Percentiles rank a stretch among this genome's conserved stretches.
These are phyloP conservation scores for Acrocephalus scirpaceus DNA, from an alignment of 2,797 vertebrate genomes.

Conservation along the genomic window DNA sequence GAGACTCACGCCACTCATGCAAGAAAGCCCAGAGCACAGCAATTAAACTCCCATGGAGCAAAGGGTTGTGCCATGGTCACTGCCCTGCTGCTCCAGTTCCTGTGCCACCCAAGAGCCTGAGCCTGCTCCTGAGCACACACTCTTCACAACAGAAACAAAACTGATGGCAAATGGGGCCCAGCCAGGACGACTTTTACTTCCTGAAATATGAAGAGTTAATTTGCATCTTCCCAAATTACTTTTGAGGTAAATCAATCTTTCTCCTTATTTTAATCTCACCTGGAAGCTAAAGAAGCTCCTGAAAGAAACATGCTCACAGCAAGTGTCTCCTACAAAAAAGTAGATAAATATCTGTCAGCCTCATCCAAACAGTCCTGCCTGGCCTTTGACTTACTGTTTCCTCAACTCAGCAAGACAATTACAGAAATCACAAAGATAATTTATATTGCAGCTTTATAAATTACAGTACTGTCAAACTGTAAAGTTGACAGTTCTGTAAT, in stretches of 20 bases:
- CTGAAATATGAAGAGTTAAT: not conserved
- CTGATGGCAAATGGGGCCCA: not conserved
- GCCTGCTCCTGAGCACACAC: not conserved
- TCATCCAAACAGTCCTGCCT: not conserved
- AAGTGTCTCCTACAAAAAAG: not conserved
- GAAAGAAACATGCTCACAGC: not conserved
- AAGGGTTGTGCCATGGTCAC: not conserved
- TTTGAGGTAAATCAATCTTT: not conserved
- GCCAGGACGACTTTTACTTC: not conserved
- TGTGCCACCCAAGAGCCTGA: not conserved
- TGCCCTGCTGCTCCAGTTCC: not conserved
- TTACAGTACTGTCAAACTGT: not conserved
- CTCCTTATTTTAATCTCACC: not conserved
- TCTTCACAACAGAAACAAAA: not conserved
- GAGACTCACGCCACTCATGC: not conserved
- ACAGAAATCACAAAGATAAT: not conserved
- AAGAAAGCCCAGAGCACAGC: fast-evolving
- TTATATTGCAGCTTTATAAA: not conserved
- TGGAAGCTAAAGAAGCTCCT: not conserved
- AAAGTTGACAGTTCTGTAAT: no score
- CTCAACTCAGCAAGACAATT: not conserved
- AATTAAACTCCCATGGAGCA: fast-evolving
- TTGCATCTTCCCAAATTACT: not conserved
- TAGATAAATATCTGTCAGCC: not conserved
- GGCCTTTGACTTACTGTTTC: not conserved